These are phyloP conservation scores for Tenebrio molitor DNA, from an alignment of 1,140 invertebrate genomes.

Conservation along the genomic window DNA sequence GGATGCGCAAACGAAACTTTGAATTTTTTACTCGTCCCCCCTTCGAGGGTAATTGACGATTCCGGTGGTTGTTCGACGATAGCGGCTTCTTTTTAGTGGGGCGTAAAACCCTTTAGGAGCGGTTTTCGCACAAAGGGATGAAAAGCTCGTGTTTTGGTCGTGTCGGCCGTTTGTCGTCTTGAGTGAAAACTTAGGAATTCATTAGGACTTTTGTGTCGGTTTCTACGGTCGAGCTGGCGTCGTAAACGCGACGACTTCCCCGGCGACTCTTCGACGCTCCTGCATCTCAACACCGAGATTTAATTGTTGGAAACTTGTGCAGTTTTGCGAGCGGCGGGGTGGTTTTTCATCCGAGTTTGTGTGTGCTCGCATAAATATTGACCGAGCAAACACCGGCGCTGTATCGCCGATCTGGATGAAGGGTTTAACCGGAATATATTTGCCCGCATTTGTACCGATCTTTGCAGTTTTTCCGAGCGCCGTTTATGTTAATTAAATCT, in stretches of 20 bases:
- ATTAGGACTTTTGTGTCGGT: constrained; percentile 33
- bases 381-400: background rate
- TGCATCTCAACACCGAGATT: too few species aligned
- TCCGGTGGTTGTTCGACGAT: background rate
- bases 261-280: background rate
- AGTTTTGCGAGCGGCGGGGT: background rate
- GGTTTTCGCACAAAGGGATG: constrained; percentile 18
- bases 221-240: background rate
- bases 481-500: background rate
- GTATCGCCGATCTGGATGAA: background rate
- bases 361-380: constrained; percentile 2
- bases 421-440: background rate
- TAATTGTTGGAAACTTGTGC: too few species aligned
- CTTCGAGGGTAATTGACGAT: constrained; percentile 25
- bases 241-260: constrained; percentile 14
- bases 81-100: constrained; percentile 17
- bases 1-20: too few species aligned
- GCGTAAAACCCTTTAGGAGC: constrained; percentile 29
- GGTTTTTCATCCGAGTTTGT: background rate
- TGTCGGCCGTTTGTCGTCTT: constrained; percentile 34
- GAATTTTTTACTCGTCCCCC: too few species aligned
- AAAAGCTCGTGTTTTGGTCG: constrained; percentile 36
- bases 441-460: background rate
- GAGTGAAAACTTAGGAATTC: constrained; percentile 37
- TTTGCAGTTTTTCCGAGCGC: background rate